A percentile compares a stretch with the other conserved stretches of the same genome.
Conservation (phyloP, 2,797 vertebrate genomes). For the Borostomias antarcticus region DNA sequence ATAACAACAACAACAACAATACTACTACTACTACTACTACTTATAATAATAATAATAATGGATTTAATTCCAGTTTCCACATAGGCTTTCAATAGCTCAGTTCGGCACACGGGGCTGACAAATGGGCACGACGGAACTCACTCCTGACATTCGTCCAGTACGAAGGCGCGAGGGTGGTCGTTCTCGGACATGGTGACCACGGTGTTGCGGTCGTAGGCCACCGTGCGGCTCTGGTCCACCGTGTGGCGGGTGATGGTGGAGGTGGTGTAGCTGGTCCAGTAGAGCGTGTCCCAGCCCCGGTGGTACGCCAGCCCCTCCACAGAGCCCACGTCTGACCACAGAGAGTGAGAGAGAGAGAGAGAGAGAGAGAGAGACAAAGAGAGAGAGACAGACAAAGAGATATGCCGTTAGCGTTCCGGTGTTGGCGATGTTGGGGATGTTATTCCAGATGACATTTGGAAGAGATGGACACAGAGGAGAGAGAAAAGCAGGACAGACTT, state of each 20-base stretch:
- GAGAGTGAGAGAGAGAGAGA: slow-evolving; percentile 28
- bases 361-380: background rate
- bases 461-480: background rate
- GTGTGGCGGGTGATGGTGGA: slow-evolving; percentile 98
- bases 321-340: slow-evolving; percentile 91
- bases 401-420: no score
- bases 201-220: slow-evolving; percentile 91
- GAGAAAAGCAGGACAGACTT: background rate
- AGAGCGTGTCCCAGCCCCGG: slow-evolving; percentile 93
- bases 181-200: slow-evolving; percentile 98
- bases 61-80: no score
- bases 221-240: slow-evolving; percentile 88
- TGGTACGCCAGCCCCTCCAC: slow-evolving; percentile 97
- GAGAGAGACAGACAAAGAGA: background rate
- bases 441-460: background rate
- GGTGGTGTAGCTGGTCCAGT: slow-evolving; percentile 98
- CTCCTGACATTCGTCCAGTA: slow-evolving; percentile 96
- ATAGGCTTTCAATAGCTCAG: no score
- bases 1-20: no score
- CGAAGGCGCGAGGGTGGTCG: slow-evolving; percentile 95
- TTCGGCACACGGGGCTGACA: no score
- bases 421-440: background rate
- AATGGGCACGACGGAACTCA: no score
- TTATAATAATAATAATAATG: no score
- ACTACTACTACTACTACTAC: no score